Evolutionary conservation across 1,140 invertebrate species (phyloP).

Genomic region (Drosophila ambigua): DNA sequence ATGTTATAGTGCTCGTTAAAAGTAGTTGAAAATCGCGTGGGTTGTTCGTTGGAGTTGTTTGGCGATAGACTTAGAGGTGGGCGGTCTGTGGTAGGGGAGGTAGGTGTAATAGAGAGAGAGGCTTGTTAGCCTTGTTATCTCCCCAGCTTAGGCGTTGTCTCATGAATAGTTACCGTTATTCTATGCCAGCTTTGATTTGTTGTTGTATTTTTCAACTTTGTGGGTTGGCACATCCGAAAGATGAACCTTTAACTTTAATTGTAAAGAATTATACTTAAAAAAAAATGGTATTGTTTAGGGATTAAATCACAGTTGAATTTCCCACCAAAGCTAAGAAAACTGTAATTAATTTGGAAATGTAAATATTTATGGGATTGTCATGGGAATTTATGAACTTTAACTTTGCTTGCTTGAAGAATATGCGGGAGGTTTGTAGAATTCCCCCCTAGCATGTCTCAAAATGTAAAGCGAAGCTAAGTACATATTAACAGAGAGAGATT

Average conservation of each 20-base stretch:
- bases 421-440: no score
- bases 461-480: no score
- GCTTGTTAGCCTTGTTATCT: conserved; percentile 48
- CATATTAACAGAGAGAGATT: no score
- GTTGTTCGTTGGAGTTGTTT: conserved; percentile 20
- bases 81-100: background rate
- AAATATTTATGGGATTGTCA: no score
- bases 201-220: conserved; percentile 11
- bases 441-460: no score
- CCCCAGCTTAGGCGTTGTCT: conserved; percentile 36
- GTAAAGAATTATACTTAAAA: conserved; percentile 17
- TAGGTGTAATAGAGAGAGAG: background rate
- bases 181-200: no score
- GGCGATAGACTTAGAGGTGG: background rate
- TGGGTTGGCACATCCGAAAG: conserved; percentile 43
- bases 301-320: conserved; percentile 1
- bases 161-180: conserved; percentile 20
- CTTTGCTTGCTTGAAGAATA: no score
- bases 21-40: conserved; percentile 49
- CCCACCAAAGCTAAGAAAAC: background rate
- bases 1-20: conserved; percentile 45
- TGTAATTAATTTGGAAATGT: background rate
- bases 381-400: no score
- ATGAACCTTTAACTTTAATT: conserved; percentile 37
- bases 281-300: conserved; percentile 10